These are phyloP conservation scores for Collichthys lucidus DNA, from an alignment of 2,113 vertebrate genomes.

Conservation along the genomic window DNA sequence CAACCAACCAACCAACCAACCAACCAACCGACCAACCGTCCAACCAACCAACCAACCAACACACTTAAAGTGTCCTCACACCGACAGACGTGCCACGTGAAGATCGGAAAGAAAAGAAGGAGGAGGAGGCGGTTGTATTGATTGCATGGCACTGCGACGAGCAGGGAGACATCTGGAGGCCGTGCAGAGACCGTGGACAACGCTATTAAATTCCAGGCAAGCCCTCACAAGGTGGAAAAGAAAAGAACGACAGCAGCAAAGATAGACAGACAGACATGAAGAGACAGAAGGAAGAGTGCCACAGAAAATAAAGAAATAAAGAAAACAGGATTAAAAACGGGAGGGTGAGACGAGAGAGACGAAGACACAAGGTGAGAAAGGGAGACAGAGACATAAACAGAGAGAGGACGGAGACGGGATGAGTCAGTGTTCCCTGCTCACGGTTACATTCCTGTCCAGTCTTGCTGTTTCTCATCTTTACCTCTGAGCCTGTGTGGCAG, in stretches of 20 bases:
- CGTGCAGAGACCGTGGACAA: slow-evolving; percentile 32
- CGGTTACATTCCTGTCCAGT: slow-evolving; percentile 61
- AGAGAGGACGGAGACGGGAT: slow-evolving; percentile 48
- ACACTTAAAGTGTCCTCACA: background rate
- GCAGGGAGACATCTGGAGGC: background rate
- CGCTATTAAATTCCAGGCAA: slow-evolving; percentile 63
- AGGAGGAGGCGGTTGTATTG: background rate
- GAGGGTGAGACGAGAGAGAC: background rate
- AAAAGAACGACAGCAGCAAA: background rate
- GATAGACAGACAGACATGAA: background rate
- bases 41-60: too few species aligned
- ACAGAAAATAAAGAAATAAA: background rate
- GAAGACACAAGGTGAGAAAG: background rate
- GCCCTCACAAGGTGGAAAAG: slow-evolving; percentile 61
- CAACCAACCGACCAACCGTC: too few species aligned
- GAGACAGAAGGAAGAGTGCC: background rate
- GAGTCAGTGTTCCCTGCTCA: slow-evolving; percentile 57
- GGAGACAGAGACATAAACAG: slow-evolving; percentile 27
- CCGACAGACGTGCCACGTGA: background rate
- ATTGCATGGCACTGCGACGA: background rate
- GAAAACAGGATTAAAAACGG: background rate
- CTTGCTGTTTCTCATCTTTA: slow-evolving; percentile 51
- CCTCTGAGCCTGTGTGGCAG: slow-evolving; percentile 21
- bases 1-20: too few species aligned
- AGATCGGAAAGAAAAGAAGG: background rate